Evolutionary conservation across 2,797 vertebrate genomes (phyloP).

Genomic region (Etheostoma nigrum): DNA sequence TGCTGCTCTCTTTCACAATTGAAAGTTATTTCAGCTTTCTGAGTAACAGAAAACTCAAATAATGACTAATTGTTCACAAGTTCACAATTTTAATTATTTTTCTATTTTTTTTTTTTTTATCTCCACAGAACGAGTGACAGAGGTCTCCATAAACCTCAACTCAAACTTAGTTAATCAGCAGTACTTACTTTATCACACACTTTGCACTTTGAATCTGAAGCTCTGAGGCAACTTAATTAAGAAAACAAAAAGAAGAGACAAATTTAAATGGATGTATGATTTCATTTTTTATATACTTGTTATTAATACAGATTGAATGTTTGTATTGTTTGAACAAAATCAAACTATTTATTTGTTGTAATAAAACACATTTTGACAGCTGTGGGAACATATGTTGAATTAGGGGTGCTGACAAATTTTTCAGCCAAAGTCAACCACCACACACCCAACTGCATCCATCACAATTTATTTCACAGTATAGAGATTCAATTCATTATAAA

Average conservation of each 20-base stretch:
- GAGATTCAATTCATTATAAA: too few relatives aligned
- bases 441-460: too few relatives aligned
- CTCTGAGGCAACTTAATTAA: constrained; percentile 1
- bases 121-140: constrained; percentile 49
- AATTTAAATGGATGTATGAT: constrained; percentile 8
- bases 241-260: neutral
- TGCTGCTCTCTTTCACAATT: neutral
- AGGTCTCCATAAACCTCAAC: constrained; percentile 5
- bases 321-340: constrained; percentile 28
- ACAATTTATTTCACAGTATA: too few relatives aligned
- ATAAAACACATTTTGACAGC: constrained; percentile 30
- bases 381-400: too few relatives aligned
- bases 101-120: neutral
- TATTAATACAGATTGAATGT: neutral
- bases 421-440: too few relatives aligned
- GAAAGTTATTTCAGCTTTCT: neutral
- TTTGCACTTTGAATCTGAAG: constrained; percentile 54
- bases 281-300: constrained; percentile 28
- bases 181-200: constrained; percentile 4
- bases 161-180: constrained; percentile 9
- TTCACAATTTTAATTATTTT: neutral
- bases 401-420: too few relatives aligned
- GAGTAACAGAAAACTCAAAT: neutral
- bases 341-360: constrained; percentile 43
- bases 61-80: neutral